phyloP scores from a whole-genome alignment of 2,797 vertebrate species.

The Macroramphosus scolopax region DNA sequence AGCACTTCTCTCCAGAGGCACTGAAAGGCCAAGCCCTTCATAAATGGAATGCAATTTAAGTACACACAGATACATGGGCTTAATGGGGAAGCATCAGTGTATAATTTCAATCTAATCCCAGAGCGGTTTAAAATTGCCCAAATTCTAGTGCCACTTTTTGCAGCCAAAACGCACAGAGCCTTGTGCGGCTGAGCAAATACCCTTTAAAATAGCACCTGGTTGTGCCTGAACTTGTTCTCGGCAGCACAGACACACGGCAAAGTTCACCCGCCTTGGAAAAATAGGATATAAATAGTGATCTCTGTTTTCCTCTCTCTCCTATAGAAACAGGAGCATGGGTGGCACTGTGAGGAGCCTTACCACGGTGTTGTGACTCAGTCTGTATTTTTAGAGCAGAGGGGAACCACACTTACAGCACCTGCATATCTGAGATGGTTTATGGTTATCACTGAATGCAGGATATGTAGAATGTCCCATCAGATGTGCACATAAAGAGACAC shows the following conservation, averaged over 20 bases:
- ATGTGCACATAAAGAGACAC: slow-evolving; percentile 18
- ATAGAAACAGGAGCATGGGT: slow-evolving; percentile 37
- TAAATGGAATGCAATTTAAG: slow-evolving; percentile 53
- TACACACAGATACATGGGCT: slow-evolving; percentile 40
- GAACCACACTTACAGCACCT: slow-evolving; percentile 31
- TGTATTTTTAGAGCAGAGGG: slow-evolving; percentile 46
- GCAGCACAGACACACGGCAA: slow-evolving; percentile 27
- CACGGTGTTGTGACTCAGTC: slow-evolving; percentile 24
- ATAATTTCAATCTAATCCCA: slow-evolving; percentile 53
- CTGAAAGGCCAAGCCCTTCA: slow-evolving; percentile 42
- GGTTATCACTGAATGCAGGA: slow-evolving; percentile 17
- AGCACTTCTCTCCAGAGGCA: slow-evolving; percentile 25
- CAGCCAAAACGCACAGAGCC: slow-evolving; percentile 45
- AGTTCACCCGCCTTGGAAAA: slow-evolving; percentile 57
- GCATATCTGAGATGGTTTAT: slow-evolving; percentile 39
- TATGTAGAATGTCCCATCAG: slow-evolving; percentile 20
- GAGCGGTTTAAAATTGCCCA: slow-evolving; percentile 41
- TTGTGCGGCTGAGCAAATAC: too few species aligned
- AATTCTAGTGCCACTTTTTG: slow-evolving; percentile 26
- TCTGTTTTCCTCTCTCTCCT: slow-evolving; percentile 47
- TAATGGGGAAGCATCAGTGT: slow-evolving; percentile 41
- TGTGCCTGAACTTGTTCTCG: slow-evolving; percentile 43
- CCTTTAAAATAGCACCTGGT: slow-evolving; percentile 67
- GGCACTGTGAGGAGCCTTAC: slow-evolving; percentile 21
- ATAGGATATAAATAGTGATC: slow-evolving; percentile 60